Evolutionary conservation across 2,113 vertebrate species (phyloP).

Genomic region (Capreolus pygargus): DNA sequence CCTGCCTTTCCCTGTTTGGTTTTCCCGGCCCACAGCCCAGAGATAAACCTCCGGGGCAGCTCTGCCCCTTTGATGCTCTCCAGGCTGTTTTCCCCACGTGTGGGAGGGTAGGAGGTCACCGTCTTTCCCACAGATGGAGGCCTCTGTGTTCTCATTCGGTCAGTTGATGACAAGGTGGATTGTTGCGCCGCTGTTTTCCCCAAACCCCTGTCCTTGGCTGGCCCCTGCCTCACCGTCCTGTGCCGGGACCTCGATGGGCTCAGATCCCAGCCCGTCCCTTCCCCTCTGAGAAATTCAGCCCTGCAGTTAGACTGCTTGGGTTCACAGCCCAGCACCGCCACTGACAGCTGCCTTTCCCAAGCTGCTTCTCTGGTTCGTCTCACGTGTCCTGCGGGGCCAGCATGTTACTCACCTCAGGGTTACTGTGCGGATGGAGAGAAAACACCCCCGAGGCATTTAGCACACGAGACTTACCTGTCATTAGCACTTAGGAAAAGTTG

Average conservation of each 20-base stretch:
- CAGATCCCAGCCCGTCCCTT: not conserved
- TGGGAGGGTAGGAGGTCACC: slow-evolving; percentile 34
- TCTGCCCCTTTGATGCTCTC: slow-evolving; percentile 35
- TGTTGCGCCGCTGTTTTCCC: slow-evolving; percentile 11
- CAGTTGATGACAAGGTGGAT: not conserved
- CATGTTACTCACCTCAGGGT: not conserved
- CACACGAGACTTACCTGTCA: not conserved
- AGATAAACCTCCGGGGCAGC: slow-evolving; percentile 54
- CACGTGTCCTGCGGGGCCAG: not conserved
- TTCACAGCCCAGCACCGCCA: not conserved
- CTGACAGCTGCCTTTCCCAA: not conserved
- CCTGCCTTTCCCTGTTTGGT: not conserved
- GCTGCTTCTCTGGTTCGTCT: not conserved
- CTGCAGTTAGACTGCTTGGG: not conserved
- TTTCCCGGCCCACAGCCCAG: not conserved
- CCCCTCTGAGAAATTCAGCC: not conserved
- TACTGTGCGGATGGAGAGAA: not conserved
- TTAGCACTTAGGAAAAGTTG: not conserved
- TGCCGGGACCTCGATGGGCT: not conserved
- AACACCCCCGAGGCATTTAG: not conserved
- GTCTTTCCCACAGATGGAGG: slow-evolving; percentile 67
- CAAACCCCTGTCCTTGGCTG: slow-evolving; percentile 6
- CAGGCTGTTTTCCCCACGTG: not conserved
- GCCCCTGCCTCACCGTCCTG: not conserved
- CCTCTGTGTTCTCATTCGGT: slow-evolving; percentile 26